Percentiles rank a stretch among this genome's conserved stretches.
Conservation (phyloP, 2,888 invertebrate species). For the Folsomia manolachei region DNA sequence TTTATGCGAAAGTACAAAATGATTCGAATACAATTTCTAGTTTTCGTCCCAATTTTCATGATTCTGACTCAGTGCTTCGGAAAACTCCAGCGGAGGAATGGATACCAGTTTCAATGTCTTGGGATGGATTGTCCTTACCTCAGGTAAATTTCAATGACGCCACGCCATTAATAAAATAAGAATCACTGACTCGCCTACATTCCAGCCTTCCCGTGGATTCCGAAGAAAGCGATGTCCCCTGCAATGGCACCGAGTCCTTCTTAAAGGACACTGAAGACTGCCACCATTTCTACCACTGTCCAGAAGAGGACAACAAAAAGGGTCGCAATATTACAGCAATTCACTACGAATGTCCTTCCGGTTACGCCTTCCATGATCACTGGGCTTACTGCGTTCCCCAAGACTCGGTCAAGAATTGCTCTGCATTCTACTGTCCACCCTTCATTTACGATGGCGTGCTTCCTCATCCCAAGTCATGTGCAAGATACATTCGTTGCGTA, state of each 20-base stretch:
- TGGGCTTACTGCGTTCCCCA: conserved; percentile 11
- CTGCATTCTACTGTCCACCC: background rate
- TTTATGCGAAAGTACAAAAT: too few relatives aligned
- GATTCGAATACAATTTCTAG: too few relatives aligned
- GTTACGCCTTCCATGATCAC: conserved; percentile 3
- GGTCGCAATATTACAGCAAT: background rate
- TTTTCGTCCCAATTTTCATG: background rate
- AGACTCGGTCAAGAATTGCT: background rate
- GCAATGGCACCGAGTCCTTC: background rate
- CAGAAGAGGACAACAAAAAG: background rate
- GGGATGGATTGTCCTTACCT: background rate
- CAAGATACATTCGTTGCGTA: background rate
- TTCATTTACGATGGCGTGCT: conserved; percentile 17
- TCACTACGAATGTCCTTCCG: background rate
- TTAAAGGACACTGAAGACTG: conserved; percentile 3
- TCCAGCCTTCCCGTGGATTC: background rate
- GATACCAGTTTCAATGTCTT: background rate
- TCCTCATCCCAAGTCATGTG: conserved; percentile 8
- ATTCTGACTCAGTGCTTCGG: background rate
- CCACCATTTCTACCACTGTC: conserved; percentile 1
- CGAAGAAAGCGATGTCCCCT: background rate
- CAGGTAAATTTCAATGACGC: background rate
- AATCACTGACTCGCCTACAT: background rate
- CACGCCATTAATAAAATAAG: background rate
- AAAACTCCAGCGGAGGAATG: background rate